These are phyloP conservation scores for Myotis brandtii DNA, from an alignment of 2,113 vertebrate species.

Conservation along the genomic window DNA sequence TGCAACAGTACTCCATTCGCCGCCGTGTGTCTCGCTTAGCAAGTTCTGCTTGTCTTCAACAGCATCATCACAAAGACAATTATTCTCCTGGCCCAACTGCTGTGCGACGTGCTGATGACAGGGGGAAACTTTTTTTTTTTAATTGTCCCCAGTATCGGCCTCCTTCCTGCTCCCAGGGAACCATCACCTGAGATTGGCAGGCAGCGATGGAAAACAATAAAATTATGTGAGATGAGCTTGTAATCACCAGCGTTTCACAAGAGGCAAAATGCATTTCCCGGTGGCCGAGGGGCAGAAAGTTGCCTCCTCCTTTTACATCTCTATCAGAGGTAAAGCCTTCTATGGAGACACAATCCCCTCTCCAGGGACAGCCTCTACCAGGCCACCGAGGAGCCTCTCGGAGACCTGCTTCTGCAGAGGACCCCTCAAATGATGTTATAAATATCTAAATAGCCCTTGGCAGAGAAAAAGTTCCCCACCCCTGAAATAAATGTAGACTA, in stretches of 20 bases:
- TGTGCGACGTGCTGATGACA: slow-evolving; percentile 66
- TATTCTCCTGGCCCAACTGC: slow-evolving; percentile 76
- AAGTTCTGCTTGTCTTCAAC: too few species aligned
- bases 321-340: slow-evolving; percentile 81
- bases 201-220: slow-evolving; percentile 80
- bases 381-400: slow-evolving; percentile 69
- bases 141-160: slow-evolving; percentile 67
- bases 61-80: slow-evolving; percentile 63
- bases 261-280: slow-evolving; percentile 76
- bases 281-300: slow-evolving; percentile 76
- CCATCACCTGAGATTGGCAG: slow-evolving; percentile 78
- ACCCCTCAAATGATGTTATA: background rate
- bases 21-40: slow-evolving; percentile 36
- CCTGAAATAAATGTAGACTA: too few species aligned
- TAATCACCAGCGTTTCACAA: slow-evolving; percentile 78
- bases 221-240: slow-evolving; percentile 81
- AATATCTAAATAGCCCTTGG: too few species aligned
- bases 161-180: slow-evolving; percentile 75
- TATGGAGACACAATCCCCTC: slow-evolving; percentile 78
- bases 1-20: slow-evolving; percentile 10
- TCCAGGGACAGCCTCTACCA: slow-evolving; percentile 66
- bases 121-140: slow-evolving; percentile 64
- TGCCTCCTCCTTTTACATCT: slow-evolving; percentile 79
- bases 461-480: too few species aligned
- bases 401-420: slow-evolving; percentile 45